Base-by-base conservation (phyloP, 2,113 vertebrate species). In the Gnathonemus echidnorhynchus region DNA sequence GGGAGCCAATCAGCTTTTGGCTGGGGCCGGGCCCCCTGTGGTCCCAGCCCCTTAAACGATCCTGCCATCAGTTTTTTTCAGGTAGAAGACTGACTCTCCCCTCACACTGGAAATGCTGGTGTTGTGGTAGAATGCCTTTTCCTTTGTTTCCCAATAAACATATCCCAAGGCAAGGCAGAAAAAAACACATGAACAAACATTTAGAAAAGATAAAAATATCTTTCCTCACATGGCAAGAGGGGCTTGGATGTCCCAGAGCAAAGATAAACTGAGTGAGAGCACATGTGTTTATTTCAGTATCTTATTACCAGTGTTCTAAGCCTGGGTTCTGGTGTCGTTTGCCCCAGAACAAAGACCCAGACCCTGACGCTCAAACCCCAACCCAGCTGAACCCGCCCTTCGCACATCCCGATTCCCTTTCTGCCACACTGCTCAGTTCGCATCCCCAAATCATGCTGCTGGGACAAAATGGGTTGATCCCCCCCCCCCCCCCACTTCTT, bases 131-230 rank as follows among this genome's bases (percentile, higher is more conserved):
- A 80, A 2, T 8, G 35, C 35, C 2, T 15, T 42, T 80, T 80
- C 27, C 62, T 27, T 70, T 3, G 27, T 35, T 24, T 11, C 50
- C 50, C 21, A 24, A 49, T 66, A 39, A 84, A 39, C 1, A 62
- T 5, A 39, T 80, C 53, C 70, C 9, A 66, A 90, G 21, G 84
- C 48, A 27, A 50, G 11, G 42, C 50, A 27, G 84, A 86, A 86
- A 85, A 45, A 46, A 85, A 9, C 19, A 19, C 0, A n/a, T n/a
- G 10, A 70, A 70, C 83, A 11, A 85, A 85, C 42, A 46, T 85
- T 46, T 85, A 21, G 46, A 85, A 85, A 85, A 85, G 83, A 85
- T 48, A 31, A 85, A n/a, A 85, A 85, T 45, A 85, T 85, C 42
- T 85, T 48, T 48, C 83, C 46, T 85, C 83, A 48, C 39, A 48